Percentiles rank a stretch among this genome's conserved stretches.
These are phyloP conservation scores for Rhogogaster chlorosoma DNA, from an alignment of 2,888 invertebrate genomes.

Conservation along the genomic window DNA sequence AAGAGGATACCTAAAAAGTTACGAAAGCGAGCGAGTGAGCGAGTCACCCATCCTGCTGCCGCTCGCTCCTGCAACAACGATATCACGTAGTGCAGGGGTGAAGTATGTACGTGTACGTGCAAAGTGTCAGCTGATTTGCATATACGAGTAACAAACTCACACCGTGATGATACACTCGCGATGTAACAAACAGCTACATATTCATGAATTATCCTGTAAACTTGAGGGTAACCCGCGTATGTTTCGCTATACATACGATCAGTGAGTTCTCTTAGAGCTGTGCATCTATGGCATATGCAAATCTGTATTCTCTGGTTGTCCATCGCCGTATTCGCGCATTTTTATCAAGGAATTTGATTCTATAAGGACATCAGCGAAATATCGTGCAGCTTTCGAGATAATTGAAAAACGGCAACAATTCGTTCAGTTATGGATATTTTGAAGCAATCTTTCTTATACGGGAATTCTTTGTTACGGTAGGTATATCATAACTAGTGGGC, in stretches of 20 bases:
- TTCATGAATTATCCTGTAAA: slow-evolving; percentile 18
- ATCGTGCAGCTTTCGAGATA: too few species aligned
- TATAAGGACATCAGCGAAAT: neutral
- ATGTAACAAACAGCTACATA: slow-evolving; percentile 9
- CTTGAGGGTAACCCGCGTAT: neutral
- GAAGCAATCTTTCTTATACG: neutral
- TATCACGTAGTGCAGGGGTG: neutral
- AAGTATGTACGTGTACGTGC: slow-evolving; percentile 23
- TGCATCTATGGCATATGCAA: neutral
- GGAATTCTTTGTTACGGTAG: too few species aligned
- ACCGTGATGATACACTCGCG: neutral
- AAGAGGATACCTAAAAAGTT: neutral
- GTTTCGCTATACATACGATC: neutral
- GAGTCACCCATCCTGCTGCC: neutral
- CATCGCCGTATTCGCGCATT: neutral
- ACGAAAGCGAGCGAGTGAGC: neutral
- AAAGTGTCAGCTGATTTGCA: neutral
- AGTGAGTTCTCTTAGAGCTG: neutral
- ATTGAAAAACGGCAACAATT: neutral
- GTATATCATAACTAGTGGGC: too few species aligned
- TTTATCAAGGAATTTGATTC: too few species aligned
- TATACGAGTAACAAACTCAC: slow-evolving; percentile 16
- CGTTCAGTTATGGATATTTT: neutral
- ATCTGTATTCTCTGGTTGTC: neutral
- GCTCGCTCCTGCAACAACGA: neutral